Evolutionary conservation across 2,797 vertebrate species (phyloP).

Genomic region (Mallotus villosus): DNA sequence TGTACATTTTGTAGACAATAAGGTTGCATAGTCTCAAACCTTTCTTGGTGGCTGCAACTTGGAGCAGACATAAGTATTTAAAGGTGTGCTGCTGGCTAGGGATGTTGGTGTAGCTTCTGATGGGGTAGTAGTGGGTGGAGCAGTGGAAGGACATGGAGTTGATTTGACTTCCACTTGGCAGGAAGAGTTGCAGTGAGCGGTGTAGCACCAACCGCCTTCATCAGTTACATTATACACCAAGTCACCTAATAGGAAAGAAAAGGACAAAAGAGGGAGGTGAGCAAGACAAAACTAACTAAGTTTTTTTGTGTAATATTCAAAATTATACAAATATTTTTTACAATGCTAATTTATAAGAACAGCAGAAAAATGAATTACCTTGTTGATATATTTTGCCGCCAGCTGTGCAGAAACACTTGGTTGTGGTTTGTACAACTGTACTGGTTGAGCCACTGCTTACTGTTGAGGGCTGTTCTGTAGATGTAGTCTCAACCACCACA

Average conservation of each 20-base stretch:
- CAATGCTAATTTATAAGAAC: not conserved
- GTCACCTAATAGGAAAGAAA: conserved; percentile 63
- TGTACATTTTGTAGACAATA: not conserved
- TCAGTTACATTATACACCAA: conserved; percentile 76
- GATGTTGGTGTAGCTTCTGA: conserved; percentile 17
- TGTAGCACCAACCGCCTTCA: conserved; percentile 70
- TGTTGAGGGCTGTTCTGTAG: not conserved
- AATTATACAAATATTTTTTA: too few relatives aligned
- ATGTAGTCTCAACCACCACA: too few relatives aligned
- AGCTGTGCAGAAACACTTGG: conserved; percentile 54
- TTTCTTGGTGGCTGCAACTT: conserved; percentile 63
- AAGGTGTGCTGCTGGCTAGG: not conserved
- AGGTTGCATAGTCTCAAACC: conserved; percentile 52
- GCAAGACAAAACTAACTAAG: too few relatives aligned
- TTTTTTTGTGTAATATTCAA: not conserved
- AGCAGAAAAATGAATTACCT: conserved; percentile 47
- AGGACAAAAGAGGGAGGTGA: not conserved
- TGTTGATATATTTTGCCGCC: conserved; percentile 47
- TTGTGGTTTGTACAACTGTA: not conserved
- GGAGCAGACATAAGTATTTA: conserved; percentile 39
- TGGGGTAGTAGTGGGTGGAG: conserved; percentile 34
- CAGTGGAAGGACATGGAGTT: conserved; percentile 40
- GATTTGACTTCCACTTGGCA: conserved; percentile 65
- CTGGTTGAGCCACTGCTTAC: not conserved
- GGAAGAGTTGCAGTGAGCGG: conserved; percentile 64